Conservation (phyloP, 35 echinoderm and acorn worm genomes). For the Heliocidaris erythrogramma region DNA sequence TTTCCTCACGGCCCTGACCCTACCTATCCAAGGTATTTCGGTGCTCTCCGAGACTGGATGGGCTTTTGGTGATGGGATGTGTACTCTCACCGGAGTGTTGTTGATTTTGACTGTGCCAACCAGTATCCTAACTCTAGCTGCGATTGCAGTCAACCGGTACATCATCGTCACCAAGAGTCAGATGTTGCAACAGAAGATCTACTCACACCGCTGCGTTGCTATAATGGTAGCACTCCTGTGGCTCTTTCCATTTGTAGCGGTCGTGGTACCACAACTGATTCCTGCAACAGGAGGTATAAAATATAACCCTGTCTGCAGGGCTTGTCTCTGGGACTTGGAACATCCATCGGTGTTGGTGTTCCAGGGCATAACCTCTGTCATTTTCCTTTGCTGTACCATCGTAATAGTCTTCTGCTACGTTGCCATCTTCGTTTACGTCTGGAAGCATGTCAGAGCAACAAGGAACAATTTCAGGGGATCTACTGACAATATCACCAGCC, state of each 20-base stretch:
- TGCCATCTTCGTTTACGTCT: slow-evolving; percentile 37
- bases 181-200: slow-evolving; percentile 53
- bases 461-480: neutral
- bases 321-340: neutral
- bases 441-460: slow-evolving; percentile 57
- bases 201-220: slow-evolving; percentile 34
- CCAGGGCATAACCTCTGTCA: slow-evolving; percentile 34
- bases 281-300: slow-evolving; percentile 16
- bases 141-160: slow-evolving; percentile 22
- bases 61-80: slow-evolving; percentile 57
- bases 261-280: neutral
- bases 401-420: slow-evolving; percentile 43
- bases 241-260: slow-evolving; percentile 34
- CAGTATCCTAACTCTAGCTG: slow-evolving; percentile 6
- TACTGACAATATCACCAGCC: neutral
- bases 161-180: slow-evolving; percentile 67
- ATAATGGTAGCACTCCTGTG: slow-evolving; percentile 68
- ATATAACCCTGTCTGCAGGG: neutral
- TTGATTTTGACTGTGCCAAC: slow-evolving; percentile 70
- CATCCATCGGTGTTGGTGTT: neutral
- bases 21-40: too few relatives aligned
- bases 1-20: too few relatives aligned
- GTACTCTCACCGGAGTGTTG: slow-evolving; percentile 56
- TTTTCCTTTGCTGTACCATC: slow-evolving; percentile 48
- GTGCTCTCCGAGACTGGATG: slow-evolving; percentile 45